phyloP scores from a whole-genome alignment of 1,140 invertebrate genomes.

The Drosophila ironensis region DNA sequence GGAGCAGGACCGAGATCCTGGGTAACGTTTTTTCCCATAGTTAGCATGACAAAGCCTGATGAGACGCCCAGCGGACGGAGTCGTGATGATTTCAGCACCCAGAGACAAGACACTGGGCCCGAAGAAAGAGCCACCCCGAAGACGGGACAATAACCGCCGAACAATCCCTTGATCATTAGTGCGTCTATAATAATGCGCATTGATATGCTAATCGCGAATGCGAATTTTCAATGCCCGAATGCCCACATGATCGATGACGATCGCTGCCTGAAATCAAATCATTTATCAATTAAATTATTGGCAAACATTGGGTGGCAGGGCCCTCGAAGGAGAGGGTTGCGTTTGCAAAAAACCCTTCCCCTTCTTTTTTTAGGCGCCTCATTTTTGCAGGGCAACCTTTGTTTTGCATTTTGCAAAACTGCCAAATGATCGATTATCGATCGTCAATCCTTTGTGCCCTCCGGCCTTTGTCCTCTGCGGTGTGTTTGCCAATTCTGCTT shows the following conservation, averaged over 20 bases:
- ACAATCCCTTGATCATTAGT: slow-evolving; percentile 76
- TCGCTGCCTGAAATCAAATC: slow-evolving; percentile 70
- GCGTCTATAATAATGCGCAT: slow-evolving; percentile 61
- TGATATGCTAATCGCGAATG: slow-evolving; percentile 69
- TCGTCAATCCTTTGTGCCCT: slow-evolving; percentile 28
- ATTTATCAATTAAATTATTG: slow-evolving; percentile 82
- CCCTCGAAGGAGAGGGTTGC: slow-evolving; percentile 36
- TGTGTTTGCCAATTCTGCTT: slow-evolving; percentile 69
- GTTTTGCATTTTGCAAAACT: slow-evolving; percentile 46
- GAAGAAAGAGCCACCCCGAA: slow-evolving; percentile 45
- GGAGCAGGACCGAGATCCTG: slow-evolving; percentile 12
- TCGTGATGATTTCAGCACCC: slow-evolving; percentile 80
- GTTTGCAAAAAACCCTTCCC: slow-evolving; percentile 23
- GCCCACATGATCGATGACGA: slow-evolving; percentile 64
- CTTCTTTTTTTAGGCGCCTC: not conserved
- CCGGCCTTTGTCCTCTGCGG: slow-evolving; percentile 44
- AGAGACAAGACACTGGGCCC: slow-evolving; percentile 34
- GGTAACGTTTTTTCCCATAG: slow-evolving; percentile 68
- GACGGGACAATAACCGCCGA: slow-evolving; percentile 37
- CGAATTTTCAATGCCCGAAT: slow-evolving; percentile 18
- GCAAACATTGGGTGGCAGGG: slow-evolving; percentile 74
- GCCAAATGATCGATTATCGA: slow-evolving; percentile 78
- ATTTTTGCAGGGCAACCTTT: slow-evolving; percentile 30
- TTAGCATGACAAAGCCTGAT: slow-evolving; percentile 79
- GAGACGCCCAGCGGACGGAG: slow-evolving; percentile 47